Evolutionary conservation across 2,113 vertebrate genomes (phyloP).

Genomic region (Microtus pennsylvanicus): DNA sequence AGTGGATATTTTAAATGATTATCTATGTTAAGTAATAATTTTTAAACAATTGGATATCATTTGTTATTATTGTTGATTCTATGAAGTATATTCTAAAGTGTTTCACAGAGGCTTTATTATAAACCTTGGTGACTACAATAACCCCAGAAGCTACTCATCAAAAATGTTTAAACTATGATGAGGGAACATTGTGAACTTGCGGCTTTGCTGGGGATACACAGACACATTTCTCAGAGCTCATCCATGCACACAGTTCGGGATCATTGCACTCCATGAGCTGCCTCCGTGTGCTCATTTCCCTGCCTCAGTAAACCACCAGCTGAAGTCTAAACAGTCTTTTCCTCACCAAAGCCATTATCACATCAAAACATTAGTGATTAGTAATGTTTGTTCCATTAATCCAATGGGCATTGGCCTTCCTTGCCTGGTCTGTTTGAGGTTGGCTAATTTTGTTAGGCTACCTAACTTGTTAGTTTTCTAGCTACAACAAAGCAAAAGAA

Average conservation of each 20-base stretch:
- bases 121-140: neutral
- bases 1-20: neutral
- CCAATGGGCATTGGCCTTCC: neutral
- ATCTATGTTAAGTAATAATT: neutral
- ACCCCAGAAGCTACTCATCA: neutral
- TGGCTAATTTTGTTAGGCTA: neutral
- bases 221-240: neutral
- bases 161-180: neutral
- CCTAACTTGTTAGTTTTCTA: neutral
- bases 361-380: no score
- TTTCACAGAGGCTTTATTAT: neutral
- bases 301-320: rapidly evolving
- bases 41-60: neutral
- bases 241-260: neutral
- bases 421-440: neutral
- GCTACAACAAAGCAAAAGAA: neutral
- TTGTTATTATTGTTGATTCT: neutral
- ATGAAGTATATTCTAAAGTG: neutral
- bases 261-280: neutral
- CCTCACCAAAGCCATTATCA: neutral
- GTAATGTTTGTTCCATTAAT: neutral
- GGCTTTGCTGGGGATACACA: neutral
- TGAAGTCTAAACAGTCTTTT: no score
- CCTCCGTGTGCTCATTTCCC: neutral
- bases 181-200: neutral